Conservation (phyloP, 2,797 vertebrate genomes). For the Sebastes hopkinsi region DNA sequence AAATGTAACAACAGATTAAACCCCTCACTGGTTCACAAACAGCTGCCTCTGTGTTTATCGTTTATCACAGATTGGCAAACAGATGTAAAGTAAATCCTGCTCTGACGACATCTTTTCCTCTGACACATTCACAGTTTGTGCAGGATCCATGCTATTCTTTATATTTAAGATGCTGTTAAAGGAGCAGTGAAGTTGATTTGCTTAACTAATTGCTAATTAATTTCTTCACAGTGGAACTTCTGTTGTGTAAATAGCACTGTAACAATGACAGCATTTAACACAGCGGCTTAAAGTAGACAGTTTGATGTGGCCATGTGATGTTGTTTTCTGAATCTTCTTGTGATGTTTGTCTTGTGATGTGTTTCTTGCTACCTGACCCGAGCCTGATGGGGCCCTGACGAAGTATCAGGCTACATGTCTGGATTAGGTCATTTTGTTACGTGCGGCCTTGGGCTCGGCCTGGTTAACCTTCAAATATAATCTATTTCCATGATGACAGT, state of each 20-base stretch:
- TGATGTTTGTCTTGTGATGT: neutral
- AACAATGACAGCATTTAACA: neutral
- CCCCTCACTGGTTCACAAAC: neutral
- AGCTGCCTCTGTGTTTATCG: neutral
- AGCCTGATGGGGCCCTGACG: neutral
- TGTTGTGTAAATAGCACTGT: neutral
- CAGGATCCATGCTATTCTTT: neutral
- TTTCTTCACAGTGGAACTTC: neutral
- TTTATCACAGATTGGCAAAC: conserved; percentile 1
- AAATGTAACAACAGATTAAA: neutral
- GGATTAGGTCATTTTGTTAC: neutral
- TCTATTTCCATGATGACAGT: neutral
- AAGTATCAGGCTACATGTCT: neutral
- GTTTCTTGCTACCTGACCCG: neutral
- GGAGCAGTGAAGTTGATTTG: neutral
- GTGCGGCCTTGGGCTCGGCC: neutral
- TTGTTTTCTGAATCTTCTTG: neutral
- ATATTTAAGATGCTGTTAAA: neutral
- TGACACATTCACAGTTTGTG: conserved; percentile 3
- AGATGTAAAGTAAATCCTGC: conserved; percentile 18
- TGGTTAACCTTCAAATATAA: neutral
- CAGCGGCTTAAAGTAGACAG: no score
- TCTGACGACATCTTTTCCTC: neutral
- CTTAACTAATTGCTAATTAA: neutral
- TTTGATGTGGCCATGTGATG: neutral